phyloP scores from a whole-genome alignment of 2,888 invertebrate species.

The Uropetala carovei region DNA sequence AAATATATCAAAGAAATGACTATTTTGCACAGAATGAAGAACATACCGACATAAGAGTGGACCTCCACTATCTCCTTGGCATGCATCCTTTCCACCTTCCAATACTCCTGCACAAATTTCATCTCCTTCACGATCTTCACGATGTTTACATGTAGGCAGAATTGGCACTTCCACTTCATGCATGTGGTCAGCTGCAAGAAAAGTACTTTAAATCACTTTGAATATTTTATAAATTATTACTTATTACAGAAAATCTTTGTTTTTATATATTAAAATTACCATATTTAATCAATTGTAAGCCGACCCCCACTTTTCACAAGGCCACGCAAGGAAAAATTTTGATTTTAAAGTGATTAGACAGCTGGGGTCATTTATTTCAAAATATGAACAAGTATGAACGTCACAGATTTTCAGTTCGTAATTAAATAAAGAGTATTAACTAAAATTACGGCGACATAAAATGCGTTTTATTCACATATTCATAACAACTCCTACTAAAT shows the following conservation, averaged over 20 bases:
- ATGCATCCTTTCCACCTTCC: constrained; percentile 89
- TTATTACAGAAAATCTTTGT: not conserved
- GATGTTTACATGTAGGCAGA: constrained; percentile 81
- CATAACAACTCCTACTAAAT: no score
- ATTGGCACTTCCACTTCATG: constrained; percentile 88
- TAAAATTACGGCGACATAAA: no score
- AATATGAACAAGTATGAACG: no score
- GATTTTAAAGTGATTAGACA: no score
- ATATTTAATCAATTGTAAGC: no score
- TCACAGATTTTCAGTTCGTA: no score
- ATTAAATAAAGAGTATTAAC: no score
- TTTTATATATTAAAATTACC: constrained; percentile 56
- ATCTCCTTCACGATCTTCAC: constrained; percentile 81
- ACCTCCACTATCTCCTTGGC: constrained; percentile 91
- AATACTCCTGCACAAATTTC: constrained; percentile 87
- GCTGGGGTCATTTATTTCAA: no score
- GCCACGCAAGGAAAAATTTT: no score
- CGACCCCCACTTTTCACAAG: no score
- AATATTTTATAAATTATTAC: not conserved
- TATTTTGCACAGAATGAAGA: not conserved
- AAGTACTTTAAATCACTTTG: not conserved
- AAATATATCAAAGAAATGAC: no score
- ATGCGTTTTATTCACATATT: no score
- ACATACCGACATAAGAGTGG: constrained; percentile 84
- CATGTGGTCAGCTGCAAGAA: constrained; percentile 84